Conservation (phyloP, 2,113 vertebrate species). For the Meriones unguiculatus region DNA sequence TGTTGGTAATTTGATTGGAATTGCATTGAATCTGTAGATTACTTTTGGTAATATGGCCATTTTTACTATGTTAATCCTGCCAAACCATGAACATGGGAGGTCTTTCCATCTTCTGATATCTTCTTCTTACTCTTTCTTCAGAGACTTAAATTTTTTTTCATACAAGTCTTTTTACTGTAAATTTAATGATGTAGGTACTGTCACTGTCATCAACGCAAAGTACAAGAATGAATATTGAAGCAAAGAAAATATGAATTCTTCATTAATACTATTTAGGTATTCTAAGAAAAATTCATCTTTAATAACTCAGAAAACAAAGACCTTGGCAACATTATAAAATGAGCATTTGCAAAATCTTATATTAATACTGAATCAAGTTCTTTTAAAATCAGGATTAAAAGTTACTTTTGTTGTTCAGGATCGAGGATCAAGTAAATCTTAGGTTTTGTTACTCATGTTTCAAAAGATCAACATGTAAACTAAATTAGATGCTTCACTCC, state of each 20-base stretch:
- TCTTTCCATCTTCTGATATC: too few species aligned
- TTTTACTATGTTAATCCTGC: too few species aligned
- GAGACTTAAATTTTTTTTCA: too few species aligned
- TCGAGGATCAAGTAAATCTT: not conserved
- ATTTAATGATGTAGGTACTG: not conserved
- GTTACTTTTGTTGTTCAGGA: not conserved
- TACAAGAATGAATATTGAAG: not conserved
- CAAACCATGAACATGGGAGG: too few species aligned
- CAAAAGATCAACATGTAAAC: not conserved
- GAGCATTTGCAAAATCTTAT: not conserved
- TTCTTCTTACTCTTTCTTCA: too few species aligned
- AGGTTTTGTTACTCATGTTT: not conserved
- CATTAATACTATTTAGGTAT: not conserved
- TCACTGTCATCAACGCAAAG: not conserved
- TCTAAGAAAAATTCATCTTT: not conserved
- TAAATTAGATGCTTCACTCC: not conserved
- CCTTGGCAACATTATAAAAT: not conserved
- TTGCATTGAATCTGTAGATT: too few species aligned
- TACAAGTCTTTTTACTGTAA: not conserved
- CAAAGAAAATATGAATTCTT: not conserved
- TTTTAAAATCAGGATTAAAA: not conserved
- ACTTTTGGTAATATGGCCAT: too few species aligned
- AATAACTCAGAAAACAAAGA: not conserved
- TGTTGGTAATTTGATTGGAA: too few species aligned
- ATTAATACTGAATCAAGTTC: not conserved